Evolutionary conservation across 2,888 invertebrate genomes (phyloP).

Genomic region (Amiota communis): DNA sequence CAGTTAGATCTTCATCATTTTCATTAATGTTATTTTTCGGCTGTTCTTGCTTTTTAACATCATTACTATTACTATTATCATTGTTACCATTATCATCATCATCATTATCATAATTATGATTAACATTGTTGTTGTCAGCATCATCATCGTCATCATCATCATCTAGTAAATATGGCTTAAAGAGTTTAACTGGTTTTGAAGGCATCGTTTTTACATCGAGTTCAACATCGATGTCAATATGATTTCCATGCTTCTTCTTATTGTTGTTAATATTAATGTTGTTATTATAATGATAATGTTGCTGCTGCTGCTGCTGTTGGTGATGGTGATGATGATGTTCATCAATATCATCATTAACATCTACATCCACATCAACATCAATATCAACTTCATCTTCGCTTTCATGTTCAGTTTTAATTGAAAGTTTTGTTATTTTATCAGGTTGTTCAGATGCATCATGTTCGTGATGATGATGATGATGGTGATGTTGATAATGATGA

Average conservation of each 20-base stretch:
- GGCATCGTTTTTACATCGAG: conserved; percentile 54
- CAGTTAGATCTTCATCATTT: neutral
- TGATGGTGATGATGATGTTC: conserved; percentile 52
- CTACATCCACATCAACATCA: conserved; percentile 49
- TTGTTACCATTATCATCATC: conserved; percentile 38
- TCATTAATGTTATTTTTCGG: too few relatives aligned
- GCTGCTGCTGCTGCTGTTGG: neutral
- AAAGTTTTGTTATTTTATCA: conserved; percentile 63
- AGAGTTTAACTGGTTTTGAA: conserved; percentile 79
- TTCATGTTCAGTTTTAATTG: conserved; percentile 30
- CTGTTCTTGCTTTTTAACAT: neutral
- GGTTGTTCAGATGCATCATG: conserved; percentile 34
- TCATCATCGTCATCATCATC: conserved; percentile 74
- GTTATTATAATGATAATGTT: neutral
- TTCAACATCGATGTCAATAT: conserved; percentile 16
- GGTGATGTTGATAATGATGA: neutral
- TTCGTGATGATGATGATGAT: neutral
- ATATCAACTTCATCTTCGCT: conserved; percentile 44
- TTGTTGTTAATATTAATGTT: conserved; percentile 21
- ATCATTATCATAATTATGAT: conserved; percentile 20
- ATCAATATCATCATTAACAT: conserved; percentile 49
- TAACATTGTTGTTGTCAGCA: conserved; percentile 16
- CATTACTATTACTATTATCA: conserved; percentile 40
- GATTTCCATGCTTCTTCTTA: neutral
- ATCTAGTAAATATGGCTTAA: conserved; percentile 84